phyloP scores from a whole-genome alignment of 2,888 invertebrate species.

The Eilema caniola region DNA sequence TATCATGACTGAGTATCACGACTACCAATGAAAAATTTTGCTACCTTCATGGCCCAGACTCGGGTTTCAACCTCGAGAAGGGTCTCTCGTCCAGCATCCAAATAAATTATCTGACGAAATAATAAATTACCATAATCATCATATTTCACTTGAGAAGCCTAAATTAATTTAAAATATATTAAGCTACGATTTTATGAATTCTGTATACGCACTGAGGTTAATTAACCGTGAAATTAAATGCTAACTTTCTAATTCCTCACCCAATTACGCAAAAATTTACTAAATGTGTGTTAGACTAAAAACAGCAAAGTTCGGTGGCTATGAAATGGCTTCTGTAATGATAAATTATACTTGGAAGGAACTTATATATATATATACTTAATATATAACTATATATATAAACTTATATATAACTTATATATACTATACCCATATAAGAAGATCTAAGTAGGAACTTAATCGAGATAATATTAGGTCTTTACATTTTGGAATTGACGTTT shows the following conservation, averaged over 20 bases:
- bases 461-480: no score
- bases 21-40: background rate
- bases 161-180: slow-evolving; percentile 6
- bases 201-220: background rate
- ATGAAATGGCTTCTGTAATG: background rate
- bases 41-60: background rate
- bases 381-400: no score
- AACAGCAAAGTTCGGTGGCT: background rate
- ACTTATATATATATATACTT: no score
- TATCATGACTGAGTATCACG: background rate
- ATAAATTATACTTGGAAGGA: background rate
- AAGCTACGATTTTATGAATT: background rate
- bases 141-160: background rate
- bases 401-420: no score
- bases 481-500: no score
- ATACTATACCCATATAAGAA: background rate
- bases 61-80: background rate
- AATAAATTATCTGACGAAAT: background rate
- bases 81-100: background rate
- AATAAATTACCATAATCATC: background rate
- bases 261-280: background rate
- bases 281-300: background rate
- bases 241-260: background rate
- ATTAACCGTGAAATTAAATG: slow-evolving; percentile 11
- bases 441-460: background rate